phyloP scores from a whole-genome alignment of 2,888 invertebrate species.

The Tipula confusa region DNA sequence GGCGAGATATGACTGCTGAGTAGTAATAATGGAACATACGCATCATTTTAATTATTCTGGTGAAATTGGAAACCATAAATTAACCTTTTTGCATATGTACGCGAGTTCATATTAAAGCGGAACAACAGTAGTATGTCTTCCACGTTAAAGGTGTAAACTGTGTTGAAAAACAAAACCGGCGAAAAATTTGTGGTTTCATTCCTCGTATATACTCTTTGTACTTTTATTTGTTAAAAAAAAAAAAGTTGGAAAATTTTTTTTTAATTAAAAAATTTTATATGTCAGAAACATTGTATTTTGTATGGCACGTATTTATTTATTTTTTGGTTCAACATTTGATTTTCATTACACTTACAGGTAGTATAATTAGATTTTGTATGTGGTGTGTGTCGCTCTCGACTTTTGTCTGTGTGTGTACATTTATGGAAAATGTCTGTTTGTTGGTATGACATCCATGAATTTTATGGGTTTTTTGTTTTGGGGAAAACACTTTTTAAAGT shows the following conservation, averaged over 20 bases:
- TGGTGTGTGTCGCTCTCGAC: not conserved
- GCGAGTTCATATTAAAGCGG: not conserved
- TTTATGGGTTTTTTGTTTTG: not conserved
- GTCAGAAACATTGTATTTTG: not conserved
- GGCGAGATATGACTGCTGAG: too few relatives aligned
- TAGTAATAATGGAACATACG: too few relatives aligned
- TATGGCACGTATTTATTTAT: not conserved
- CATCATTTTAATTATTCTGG: not conserved
- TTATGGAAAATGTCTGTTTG: not conserved
- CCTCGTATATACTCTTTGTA: not conserved
- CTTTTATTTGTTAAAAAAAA: not conserved
- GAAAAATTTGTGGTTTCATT: not conserved
- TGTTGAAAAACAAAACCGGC: not conserved
- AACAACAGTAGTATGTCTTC: not conserved
- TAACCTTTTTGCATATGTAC: not conserved
- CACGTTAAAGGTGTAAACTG: not conserved
- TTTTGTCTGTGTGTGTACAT: not conserved
- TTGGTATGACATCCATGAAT: not conserved
- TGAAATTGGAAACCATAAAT: not conserved
- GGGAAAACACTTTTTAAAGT: not conserved
- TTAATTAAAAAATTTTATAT: not conserved
- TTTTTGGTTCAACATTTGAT: constrained; percentile 3
- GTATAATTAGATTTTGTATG: not conserved
- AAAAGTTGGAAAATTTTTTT: not conserved
- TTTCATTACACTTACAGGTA: not conserved